These are phyloP conservation scores for Drosophila tropicalis DNA, from an alignment of 1,140 invertebrate genomes.

Conservation along the genomic window DNA sequence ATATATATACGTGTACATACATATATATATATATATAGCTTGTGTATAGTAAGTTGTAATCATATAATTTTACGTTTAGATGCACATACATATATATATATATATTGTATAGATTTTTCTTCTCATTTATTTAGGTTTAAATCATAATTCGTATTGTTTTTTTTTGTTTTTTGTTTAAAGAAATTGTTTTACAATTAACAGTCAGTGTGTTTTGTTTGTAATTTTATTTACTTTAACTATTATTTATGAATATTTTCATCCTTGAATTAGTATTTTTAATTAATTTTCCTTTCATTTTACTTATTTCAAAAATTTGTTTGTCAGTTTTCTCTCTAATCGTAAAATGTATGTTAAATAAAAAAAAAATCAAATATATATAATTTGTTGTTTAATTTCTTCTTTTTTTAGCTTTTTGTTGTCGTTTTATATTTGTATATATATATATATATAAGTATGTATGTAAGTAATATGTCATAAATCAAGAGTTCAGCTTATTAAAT, in stretches of 20 bases:
- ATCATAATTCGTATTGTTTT: constrained; percentile 65
- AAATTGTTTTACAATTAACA: constrained; percentile 84
- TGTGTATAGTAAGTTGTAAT: constrained; percentile 69
- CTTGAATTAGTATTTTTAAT: constrained; percentile 52
- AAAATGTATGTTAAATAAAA: constrained; percentile 42
- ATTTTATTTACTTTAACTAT: constrained; percentile 61
- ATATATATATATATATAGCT: constrained; percentile 65
- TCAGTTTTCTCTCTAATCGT: constrained; percentile 33
- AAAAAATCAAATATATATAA: constrained; percentile 24
- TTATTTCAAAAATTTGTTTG: constrained; percentile 49
- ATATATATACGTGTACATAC: constrained; percentile 46
- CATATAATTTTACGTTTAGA: constrained; percentile 66
- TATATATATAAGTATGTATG: constrained; percentile 32
- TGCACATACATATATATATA: constrained; percentile 68
- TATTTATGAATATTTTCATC: constrained; percentile 50
- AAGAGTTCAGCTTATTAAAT: constrained; percentile 67
- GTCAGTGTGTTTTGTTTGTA: constrained; percentile 72
- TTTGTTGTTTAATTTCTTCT: neutral
- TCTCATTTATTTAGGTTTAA: constrained; percentile 65
- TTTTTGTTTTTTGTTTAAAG: constrained; percentile 57
- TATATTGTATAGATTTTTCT: constrained; percentile 47
- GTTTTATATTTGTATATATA: constrained; percentile 1
- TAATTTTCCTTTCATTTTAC: constrained; percentile 17
- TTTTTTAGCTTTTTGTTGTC: neutral
- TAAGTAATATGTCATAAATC: constrained; percentile 59